Base-by-base conservation (phyloP, 2,797 vertebrate species). In the Clarias pachynema region DNA sequence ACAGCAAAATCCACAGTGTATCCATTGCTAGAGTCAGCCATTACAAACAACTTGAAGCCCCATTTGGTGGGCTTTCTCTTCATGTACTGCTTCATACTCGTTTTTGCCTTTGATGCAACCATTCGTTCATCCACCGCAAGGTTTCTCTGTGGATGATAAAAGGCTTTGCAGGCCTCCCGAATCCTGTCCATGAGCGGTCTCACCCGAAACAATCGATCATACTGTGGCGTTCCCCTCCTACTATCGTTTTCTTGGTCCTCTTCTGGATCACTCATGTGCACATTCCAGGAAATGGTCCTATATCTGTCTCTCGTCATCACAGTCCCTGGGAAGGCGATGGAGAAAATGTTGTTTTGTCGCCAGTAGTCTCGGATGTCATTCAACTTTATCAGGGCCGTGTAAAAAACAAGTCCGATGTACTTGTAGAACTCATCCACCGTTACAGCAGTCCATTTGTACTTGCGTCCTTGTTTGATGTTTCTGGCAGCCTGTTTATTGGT, bases 231-330 rank as follows among this genome's bases (percentile, higher is more conserved):
- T 26, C 85, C 82, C 26, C 24, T 73, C 8, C 60, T 87, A 15
- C 22, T 66, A 57, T 85, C 82, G 4, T 87, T 85, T 14, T 68
- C 72, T 16, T 20, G 63, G 15, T 88, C 83, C 37, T 73, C 82
- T 10, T 88, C 84, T 2, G 85, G 86, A 65, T 86, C n/a, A 56
- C 85, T 88, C 68, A 83, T 81, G 68, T 89, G 88, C 10, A 89
- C 34, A n/a, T 90, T 90, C 87, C 75, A 86, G 4, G 82, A 87
- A n/a, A 87, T 86, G 7, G 69, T 66, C 15, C 53, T 22, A 40
- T 83, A 89, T 53, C 85, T 65, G 79, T 88, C 82, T 22, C 72
- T 78, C 10, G 84, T 29, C 85, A 89, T 88, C 3, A 87, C 63
- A 3, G n/a, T 80, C 37, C 60, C 14, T 16, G 75, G 75, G 57